Evolutionary conservation across 1,140 invertebrate species (phyloP).

Genomic region (Bilobella aurantiaca): DNA sequence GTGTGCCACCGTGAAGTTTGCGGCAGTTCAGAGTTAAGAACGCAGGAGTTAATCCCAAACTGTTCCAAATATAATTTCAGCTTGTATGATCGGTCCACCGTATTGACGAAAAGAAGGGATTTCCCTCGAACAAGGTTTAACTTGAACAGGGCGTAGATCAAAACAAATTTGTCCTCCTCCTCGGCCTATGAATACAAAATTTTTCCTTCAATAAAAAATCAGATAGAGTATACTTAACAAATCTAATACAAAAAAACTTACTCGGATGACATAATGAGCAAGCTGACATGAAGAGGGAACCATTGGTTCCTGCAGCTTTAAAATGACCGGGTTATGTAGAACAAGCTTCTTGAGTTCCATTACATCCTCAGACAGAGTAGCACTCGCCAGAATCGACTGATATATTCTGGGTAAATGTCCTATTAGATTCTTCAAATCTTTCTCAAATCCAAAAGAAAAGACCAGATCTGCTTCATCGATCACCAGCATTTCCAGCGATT

Average conservation of each 20-base stretch:
- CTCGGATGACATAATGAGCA: slow-evolving; percentile 69
- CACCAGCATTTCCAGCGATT: slow-evolving; percentile 71
- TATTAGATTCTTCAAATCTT: slow-evolving; percentile 78
- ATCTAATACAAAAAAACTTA: no score
- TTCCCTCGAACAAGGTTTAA: slow-evolving; percentile 88
- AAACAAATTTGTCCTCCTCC: slow-evolving; percentile 88
- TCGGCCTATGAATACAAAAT: slow-evolving; percentile 59
- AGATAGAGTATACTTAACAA: no score
- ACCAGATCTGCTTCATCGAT: slow-evolving; percentile 98
- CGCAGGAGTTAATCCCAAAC: slow-evolving; percentile 85
- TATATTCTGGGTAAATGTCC: slow-evolving; percentile 66
- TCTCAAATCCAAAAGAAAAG: slow-evolving; percentile 95
- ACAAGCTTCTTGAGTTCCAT: slow-evolving; percentile 79
- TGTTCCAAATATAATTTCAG: slow-evolving; percentile 92
- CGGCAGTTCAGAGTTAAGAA: slow-evolving; percentile 93
- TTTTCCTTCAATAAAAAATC: no score
- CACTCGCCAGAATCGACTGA: slow-evolving; percentile 89
- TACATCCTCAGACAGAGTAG: slow-evolving; percentile 90
- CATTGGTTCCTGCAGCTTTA: slow-evolving; percentile 88
- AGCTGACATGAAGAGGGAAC: slow-evolving; percentile 78
- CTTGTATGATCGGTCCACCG: slow-evolving; percentile 91
- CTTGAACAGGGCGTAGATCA: slow-evolving; percentile 87
- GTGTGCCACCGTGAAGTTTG: slow-evolving; percentile 83
- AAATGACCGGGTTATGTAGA: slow-evolving; percentile 80
- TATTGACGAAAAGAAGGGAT: slow-evolving; percentile 93